Conservation (phyloP, 2,797 vertebrate species). For the Lemur catta region DNA sequence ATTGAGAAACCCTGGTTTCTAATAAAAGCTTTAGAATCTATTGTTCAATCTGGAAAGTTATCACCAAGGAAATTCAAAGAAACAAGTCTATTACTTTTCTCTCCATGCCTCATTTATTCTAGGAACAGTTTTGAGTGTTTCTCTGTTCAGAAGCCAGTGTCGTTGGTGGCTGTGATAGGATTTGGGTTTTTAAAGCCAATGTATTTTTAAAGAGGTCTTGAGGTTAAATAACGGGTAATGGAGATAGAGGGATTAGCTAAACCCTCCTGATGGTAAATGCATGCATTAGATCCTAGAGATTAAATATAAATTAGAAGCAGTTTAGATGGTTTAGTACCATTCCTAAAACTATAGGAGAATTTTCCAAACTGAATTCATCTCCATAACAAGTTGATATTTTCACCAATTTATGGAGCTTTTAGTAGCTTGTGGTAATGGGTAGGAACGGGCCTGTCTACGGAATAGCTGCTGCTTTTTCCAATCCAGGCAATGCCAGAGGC, state of each 20-base stretch:
- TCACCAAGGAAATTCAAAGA: background rate
- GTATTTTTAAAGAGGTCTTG: background rate
- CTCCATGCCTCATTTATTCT: background rate
- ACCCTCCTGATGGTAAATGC: conserved; percentile 7
- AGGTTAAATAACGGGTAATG: background rate
- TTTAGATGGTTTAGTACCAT: background rate
- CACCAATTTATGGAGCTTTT: background rate
- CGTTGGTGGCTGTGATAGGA: background rate
- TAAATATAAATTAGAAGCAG: conserved; percentile 41
- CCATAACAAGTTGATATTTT: conserved; percentile 31
- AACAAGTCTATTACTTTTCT: background rate
- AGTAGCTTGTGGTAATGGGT: background rate
- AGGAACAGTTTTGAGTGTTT: background rate
- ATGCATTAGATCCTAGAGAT: conserved; percentile 20
- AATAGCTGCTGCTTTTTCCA: background rate
- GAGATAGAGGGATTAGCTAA: conserved; percentile 38
- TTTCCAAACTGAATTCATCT: conserved; percentile 40
- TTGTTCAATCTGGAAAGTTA: background rate
- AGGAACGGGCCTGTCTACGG: background rate
- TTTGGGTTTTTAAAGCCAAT: background rate
- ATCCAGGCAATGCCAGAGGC: background rate
- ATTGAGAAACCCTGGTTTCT: background rate
- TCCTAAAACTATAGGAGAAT: conserved; percentile 9
- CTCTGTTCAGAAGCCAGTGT: background rate
- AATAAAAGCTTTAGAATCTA: background rate